Evolutionary conservation across 2,888 invertebrate species (phyloP).

Genomic region (Nipponacmea schrenckii): DNA sequence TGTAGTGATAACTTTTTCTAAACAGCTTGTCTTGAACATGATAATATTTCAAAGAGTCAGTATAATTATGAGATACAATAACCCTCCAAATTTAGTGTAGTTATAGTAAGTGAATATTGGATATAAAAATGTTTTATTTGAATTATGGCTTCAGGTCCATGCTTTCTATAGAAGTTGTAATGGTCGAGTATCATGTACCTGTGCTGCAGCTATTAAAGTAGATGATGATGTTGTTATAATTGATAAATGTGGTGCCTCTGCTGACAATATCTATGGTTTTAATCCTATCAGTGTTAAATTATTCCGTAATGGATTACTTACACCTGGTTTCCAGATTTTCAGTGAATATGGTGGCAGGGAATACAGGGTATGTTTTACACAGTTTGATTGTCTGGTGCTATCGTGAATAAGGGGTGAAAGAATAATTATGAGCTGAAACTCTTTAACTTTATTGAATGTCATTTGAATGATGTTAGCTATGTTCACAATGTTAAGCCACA

Average conservation of each 20-base stretch:
- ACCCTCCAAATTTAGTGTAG: too few species aligned
- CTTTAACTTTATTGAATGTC: not conserved
- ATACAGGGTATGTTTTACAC: constrained; percentile 36
- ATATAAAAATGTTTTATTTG: too few species aligned
- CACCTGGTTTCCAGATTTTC: constrained; percentile 37
- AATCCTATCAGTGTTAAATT: constrained; percentile 38
- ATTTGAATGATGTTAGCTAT: too few species aligned
- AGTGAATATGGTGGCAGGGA: constrained; percentile 38
- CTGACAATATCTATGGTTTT: constrained; percentile 13
- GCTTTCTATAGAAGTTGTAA: constrained; percentile 35
- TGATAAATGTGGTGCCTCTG: constrained; percentile 36
- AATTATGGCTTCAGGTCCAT: constrained; percentile 23
- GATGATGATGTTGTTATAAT: constrained; percentile 47
- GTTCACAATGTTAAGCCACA: too few species aligned
- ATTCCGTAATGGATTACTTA: constrained; percentile 39
- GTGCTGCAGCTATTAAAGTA: constrained; percentile 39
- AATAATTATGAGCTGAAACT: not conserved
- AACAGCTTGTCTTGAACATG: too few species aligned
- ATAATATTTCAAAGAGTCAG: too few species aligned
- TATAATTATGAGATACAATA: too few species aligned
- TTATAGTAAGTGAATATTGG: too few species aligned
- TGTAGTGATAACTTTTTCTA: too few species aligned
- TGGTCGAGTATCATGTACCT: constrained; percentile 41
- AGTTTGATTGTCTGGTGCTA: constrained; percentile 41
- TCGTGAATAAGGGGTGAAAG: constrained; percentile 14